Base-by-base conservation (phyloP, 2,888 invertebrate species). In the Trissolcus japonicus region DNA sequence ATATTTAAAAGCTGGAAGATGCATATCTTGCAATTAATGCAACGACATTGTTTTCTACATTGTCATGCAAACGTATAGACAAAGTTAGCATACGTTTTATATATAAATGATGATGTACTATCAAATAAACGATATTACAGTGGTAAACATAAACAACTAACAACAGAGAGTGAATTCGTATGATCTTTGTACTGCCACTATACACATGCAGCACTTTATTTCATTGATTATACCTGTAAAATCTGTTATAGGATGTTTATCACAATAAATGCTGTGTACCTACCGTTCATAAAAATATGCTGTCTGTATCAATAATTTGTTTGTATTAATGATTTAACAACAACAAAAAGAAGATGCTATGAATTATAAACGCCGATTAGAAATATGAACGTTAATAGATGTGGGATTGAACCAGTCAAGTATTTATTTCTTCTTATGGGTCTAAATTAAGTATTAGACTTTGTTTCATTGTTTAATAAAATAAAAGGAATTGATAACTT, bases 191-290 rank as follows among this genome's bases (percentile, higher is more conserved):
- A 35, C 35, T 35, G 35, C 35, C 35, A 35, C 35, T 35, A 73
- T 86, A 86, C 86, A 87, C 85, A 85, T 85, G 82, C 79, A 83
- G 86, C 86, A 88, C 87, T 86, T 86, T 87, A 85, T 82, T 85
- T 82, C 83, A 78, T 81, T 81, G 79, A 79, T 81, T 82, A 80
- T 75, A 67, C 69, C 55, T 78, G 82, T 82, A 82, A 83, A 81
- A 83, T 85, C 84, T 83, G 83, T 86, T 84, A 81, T 85, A 83
- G 1, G 35, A 86, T 86, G 82, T 85, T 86, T 84, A 86, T 86
- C 85, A 87, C 35, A 11, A 35, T 86, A 87, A 86, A 85, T 69
- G 67, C 68, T 69, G 66, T 78, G 76, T 87, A 86, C 83, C 83
- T 82, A 86, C 80, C 69, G 68, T 65, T 68, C 75, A 66, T 67